phyloP scores from a whole-genome alignment of 2,888 invertebrate species.

The Cheilosia vulpina region DNA sequence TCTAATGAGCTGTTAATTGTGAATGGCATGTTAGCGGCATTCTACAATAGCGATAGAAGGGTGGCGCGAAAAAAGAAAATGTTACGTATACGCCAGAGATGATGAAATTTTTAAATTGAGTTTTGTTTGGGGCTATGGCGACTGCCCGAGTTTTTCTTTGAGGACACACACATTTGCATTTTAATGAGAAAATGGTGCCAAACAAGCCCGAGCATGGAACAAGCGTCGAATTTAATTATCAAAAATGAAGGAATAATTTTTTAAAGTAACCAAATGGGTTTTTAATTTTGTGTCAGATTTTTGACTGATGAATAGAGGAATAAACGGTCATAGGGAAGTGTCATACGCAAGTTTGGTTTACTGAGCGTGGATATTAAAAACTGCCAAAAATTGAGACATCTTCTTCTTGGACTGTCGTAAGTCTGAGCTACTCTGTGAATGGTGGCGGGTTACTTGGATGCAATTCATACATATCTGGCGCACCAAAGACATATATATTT shows the following conservation, averaged over 20 bases:
- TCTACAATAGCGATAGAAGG: neutral
- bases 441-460: too few species aligned
- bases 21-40: conserved; percentile 49
- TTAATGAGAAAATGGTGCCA: conserved; percentile 34
- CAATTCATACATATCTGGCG: too few species aligned
- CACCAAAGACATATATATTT: too few species aligned
- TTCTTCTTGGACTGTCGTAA: too few species aligned
- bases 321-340: too few species aligned
- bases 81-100: conserved; percentile 57
- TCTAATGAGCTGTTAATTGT: conserved; percentile 62
- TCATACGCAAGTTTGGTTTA: neutral
- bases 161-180: conserved; percentile 37
- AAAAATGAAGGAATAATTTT: neutral
- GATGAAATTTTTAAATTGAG: conserved; percentile 31
- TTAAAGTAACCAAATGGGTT: neutral
- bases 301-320: neutral
- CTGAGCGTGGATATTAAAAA: too few species aligned
- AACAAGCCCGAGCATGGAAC: neutral
- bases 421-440: too few species aligned
- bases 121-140: neutral
- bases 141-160: neutral
- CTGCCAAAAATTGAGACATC: too few species aligned
- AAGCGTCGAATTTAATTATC: conserved; percentile 1
- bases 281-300: neutral
- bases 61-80: conserved; percentile 8